These are phyloP conservation scores for Tragopan temminckii DNA, from an alignment of 2,797 vertebrate species.

Conservation along the genomic window DNA sequence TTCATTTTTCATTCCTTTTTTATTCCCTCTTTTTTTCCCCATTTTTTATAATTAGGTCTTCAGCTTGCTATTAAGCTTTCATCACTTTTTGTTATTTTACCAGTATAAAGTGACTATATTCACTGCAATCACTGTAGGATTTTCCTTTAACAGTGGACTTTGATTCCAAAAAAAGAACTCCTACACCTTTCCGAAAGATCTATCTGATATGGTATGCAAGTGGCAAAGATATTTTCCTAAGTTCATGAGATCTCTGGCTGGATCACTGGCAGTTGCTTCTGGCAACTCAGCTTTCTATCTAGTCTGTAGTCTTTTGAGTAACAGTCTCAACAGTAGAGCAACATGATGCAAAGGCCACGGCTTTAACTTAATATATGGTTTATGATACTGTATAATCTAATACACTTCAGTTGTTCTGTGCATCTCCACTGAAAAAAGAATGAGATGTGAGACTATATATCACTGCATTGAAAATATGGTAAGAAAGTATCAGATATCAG, in stretches of 20 bases:
- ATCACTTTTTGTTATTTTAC: neutral
- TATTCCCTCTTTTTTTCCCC: fast-evolving
- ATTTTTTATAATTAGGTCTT: neutral
- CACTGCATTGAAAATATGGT: neutral
- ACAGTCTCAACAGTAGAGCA: neutral
- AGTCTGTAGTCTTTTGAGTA: neutral
- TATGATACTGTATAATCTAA: neutral
- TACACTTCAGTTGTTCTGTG: neutral
- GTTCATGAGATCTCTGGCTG: neutral
- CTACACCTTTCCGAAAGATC: neutral
- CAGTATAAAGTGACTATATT: neutral
- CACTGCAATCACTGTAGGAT: neutral
- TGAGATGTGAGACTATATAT: neutral
- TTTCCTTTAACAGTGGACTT: neutral
- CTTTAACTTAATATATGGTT: neutral
- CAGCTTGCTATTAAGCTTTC: neutral
- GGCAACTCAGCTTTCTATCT: conserved; percentile 8
- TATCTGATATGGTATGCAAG: neutral
- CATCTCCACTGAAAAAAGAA: neutral
- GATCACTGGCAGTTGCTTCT: conserved; percentile 8
- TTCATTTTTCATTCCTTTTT: neutral
- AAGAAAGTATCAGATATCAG: neutral
- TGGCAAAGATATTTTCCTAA: conserved; percentile 16
- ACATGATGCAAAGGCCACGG: neutral
- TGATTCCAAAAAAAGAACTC: neutral